Percentiles rank a stretch among this genome's conserved stretches.
These are phyloP conservation scores for Tromatobia lineatoria DNA, from an alignment of 2,888 invertebrate genomes.

Conservation along the genomic window DNA sequence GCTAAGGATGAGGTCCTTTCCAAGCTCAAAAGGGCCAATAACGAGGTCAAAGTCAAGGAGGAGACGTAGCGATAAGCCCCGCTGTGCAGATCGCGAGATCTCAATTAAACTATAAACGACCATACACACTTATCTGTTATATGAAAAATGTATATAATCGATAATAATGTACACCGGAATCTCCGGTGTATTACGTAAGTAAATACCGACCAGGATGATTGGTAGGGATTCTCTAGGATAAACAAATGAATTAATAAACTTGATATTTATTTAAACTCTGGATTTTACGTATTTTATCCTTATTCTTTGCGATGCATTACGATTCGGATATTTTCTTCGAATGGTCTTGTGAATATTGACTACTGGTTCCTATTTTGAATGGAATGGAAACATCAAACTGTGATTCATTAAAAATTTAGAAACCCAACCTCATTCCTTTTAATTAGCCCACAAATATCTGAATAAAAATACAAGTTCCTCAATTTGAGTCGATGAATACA, in stretches of 20 bases:
- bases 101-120: slow-evolving; percentile 72
- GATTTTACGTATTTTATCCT: background rate
- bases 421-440: too few relatives aligned
- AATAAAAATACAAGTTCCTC: too few relatives aligned
- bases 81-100: slow-evolving; percentile 71
- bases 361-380: too few relatives aligned
- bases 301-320: too few relatives aligned
- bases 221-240: slow-evolving; percentile 38
- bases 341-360: too few relatives aligned
- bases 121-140: slow-evolving; percentile 80
- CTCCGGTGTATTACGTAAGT: slow-evolving; percentile 46
- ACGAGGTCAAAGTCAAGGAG: slow-evolving; percentile 89
- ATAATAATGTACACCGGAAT: slow-evolving; percentile 63
- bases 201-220: slow-evolving; percentile 55
- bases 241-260: slow-evolving; percentile 37
- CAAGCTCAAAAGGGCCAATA: slow-evolving; percentile 88
- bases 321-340: too few relatives aligned
- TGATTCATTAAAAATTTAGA: too few relatives aligned
- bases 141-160: slow-evolving; percentile 70
- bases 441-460: too few relatives aligned
- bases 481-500: too few relatives aligned
- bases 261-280: slow-evolving; percentile 28
- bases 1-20: slow-evolving; percentile 81
- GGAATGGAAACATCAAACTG: too few relatives aligned
- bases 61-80: slow-evolving; percentile 86